Evolutionary conservation across 2,888 invertebrate species (phyloP).

Genomic region (Chironomus tentans): DNA sequence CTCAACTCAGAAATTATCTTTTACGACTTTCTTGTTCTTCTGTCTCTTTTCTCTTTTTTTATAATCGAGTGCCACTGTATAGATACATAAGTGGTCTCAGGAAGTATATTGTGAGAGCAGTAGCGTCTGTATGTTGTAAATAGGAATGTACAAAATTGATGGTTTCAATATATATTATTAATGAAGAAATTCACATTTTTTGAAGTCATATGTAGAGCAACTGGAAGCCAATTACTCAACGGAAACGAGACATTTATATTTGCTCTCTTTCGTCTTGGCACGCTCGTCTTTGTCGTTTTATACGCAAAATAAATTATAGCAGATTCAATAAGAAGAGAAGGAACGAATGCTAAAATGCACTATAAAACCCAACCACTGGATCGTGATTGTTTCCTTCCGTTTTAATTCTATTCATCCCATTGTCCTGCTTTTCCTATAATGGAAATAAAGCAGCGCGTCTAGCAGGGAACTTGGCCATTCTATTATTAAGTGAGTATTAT

Average conservation of each 20-base stretch:
- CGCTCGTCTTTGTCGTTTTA: background rate
- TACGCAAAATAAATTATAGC: background rate
- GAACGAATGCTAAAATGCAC: constrained; percentile 29
- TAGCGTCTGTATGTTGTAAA: background rate
- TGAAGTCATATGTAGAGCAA: background rate
- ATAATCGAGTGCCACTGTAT: too few species aligned
- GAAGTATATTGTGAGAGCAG: background rate
- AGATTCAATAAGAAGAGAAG: background rate
- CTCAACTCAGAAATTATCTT: too few species aligned
- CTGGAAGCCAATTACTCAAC: constrained; percentile 22
- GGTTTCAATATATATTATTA: background rate
- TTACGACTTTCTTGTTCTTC: too few species aligned
- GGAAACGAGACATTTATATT: constrained; percentile 10
- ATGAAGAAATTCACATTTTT: constrained; percentile 3
- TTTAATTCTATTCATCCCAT: background rate
- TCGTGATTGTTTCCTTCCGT: constrained; percentile 25
- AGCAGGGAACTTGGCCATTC: background rate
- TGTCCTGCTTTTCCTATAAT: background rate
- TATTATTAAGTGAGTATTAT: background rate
- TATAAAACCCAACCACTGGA: constrained; percentile 31
- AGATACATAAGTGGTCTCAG: too few species aligned
- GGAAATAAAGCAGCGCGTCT: background rate
- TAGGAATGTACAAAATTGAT: constrained; percentile 5
- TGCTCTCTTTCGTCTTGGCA: background rate
- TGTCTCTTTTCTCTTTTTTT: too few species aligned